phyloP scores from a whole-genome alignment of 2,113 vertebrate genomes.

The Dendropsophus ebraccatus region DNA sequence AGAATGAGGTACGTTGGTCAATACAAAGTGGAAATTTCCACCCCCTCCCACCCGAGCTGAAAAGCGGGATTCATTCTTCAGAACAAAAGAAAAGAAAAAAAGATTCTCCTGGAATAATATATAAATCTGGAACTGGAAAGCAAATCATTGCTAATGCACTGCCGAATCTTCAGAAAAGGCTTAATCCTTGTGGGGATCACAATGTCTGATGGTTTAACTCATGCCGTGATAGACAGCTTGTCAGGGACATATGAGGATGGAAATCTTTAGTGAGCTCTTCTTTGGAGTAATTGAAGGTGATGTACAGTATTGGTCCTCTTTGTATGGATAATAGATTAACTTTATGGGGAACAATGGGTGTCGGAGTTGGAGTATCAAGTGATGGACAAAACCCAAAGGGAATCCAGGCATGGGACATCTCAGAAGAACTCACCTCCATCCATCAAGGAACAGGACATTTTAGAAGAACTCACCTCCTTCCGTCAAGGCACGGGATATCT shows the following conservation, averaged over 20 bases:
- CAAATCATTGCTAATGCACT: conserved; percentile 30
- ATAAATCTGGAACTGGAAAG: conserved; percentile 26
- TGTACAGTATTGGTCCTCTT: neutral
- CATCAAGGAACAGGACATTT: no score
- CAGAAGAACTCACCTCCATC: no score
- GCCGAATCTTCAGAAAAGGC: neutral
- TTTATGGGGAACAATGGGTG: no score
- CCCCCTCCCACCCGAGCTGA: neutral
- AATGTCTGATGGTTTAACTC: conserved; percentile 20
- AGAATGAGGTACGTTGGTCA: neutral
- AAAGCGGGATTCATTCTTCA: conserved; percentile 18
- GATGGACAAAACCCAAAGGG: no score
- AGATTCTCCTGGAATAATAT: conserved; percentile 25
- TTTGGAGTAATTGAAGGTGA: neutral
- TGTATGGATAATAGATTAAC: neutral
- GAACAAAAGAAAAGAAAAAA: neutral
- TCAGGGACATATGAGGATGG: neutral
- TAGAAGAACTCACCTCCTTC: no score
- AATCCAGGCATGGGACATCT: no score
- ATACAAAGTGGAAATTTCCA: neutral
- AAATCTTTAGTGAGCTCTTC: neutral
- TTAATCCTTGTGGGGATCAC: conserved; percentile 27
- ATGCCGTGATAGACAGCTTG: neutral
- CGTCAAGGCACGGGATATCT: no score
- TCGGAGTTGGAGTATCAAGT: no score